Conservation (phyloP, 1,140 invertebrate species). For the Penaeus indicus region DNA sequence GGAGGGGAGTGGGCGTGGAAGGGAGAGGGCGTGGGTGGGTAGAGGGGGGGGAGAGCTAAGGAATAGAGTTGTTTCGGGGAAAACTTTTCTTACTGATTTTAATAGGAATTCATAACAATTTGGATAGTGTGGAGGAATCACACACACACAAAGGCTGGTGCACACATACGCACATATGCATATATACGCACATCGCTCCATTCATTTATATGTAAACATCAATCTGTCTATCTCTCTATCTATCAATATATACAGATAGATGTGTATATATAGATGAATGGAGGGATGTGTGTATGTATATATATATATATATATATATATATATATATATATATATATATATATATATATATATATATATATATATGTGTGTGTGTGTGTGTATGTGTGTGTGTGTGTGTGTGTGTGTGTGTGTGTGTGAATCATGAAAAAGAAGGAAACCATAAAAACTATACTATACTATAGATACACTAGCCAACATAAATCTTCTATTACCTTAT, state of each 20-base stretch:
- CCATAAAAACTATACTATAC: no score
- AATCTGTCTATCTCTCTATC: background rate
- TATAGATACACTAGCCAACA: no score
- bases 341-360: background rate
- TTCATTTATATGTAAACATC: background rate
- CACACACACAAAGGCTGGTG: background rate
- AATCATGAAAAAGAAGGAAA: no score
- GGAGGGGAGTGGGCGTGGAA: no score
- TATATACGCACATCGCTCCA: background rate
- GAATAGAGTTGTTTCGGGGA: no score
- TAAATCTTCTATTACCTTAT: no score
- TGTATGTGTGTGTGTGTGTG: background rate
- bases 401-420: background rate
- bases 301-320: background rate
- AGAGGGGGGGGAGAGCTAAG: no score
- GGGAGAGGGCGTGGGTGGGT: no score
- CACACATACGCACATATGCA: background rate
- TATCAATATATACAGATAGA: background rate
- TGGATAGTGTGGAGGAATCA: no score
- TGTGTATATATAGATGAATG: conserved; percentile 21
- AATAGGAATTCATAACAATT: no score
- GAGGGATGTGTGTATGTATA: conserved; percentile 6
- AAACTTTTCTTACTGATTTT: no score
- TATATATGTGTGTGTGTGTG: background rate
- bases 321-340: background rate